Percentiles rank a stretch among this genome's conserved stretches.
Conservation (phyloP, 2,113 vertebrate species). For the Dipodomys merriami region DNA sequence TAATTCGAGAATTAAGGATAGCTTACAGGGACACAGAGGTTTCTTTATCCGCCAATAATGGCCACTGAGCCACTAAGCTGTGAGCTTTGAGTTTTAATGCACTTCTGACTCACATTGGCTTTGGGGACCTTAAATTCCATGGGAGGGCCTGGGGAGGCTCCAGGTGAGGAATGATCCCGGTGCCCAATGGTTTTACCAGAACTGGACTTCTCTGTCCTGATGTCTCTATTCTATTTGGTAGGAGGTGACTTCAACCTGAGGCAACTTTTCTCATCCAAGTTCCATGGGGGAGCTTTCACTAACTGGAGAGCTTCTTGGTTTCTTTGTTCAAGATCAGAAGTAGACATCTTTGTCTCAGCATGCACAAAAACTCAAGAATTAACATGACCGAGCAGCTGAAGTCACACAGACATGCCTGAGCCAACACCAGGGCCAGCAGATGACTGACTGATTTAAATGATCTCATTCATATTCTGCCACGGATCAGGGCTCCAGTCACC, state of each 20-base stretch:
- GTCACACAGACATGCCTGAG: too few relatives aligned
- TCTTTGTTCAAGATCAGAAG: background rate
- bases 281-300: background rate
- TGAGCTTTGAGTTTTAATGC: background rate
- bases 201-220: background rate
- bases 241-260: background rate
- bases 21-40: background rate
- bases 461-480: background rate
- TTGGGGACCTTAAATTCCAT: background rate
- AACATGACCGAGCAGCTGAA: background rate
- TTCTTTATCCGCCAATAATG: rapidly evolving
- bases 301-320: background rate
- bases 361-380: background rate
- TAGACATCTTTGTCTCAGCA: background rate
- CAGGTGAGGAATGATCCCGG: slow-evolving; percentile 14
- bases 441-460: background rate
- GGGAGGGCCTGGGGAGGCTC: background rate
- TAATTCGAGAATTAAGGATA: background rate
- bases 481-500: background rate
- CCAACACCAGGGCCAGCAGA: background rate
- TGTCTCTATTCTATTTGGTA: background rate
- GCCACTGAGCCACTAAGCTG: background rate
- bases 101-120: background rate
- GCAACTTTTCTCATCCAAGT: background rate
- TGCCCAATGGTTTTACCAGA: background rate